Percentiles rank a stretch among this genome's conserved stretches.
These are phyloP conservation scores for Cotesia chilonis DNA, from an alignment of 1,140 invertebrate species.

Conservation along the genomic window DNA sequence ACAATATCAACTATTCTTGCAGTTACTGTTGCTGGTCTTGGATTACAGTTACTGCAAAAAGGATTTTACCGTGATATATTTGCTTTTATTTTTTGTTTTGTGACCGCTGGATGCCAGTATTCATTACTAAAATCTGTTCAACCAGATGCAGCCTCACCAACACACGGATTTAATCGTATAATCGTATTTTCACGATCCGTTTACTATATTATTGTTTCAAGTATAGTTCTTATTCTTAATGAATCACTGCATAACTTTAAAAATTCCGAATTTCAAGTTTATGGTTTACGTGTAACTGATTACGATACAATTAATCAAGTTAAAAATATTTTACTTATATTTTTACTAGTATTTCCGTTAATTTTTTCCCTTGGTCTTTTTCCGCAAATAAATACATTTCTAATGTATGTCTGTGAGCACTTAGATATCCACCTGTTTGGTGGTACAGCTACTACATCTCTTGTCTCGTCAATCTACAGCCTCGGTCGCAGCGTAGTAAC, in stretches of 20 bases:
- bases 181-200: constrained; percentile 93
- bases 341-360: constrained; percentile 90
- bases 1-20: constrained; percentile 85
- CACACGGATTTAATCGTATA: constrained; percentile 97
- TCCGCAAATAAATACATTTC: constrained; percentile 96
- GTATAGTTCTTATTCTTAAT: constrained; percentile 75
- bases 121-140: constrained; percentile 98
- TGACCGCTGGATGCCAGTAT: constrained; percentile 97
- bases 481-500: constrained; percentile 82
- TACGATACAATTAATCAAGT: constrained; percentile 73
- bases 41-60: constrained; percentile 82
- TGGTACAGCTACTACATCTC: constrained; percentile 92
- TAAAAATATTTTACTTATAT: constrained; percentile 78
- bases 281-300: constrained; percentile 79
- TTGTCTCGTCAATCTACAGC: constrained; percentile 86
- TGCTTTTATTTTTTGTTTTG: constrained; percentile 95
- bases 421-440: constrained; percentile 98
- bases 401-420: constrained; percentile 95
- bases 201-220: constrained; percentile 91
- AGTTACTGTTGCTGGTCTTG: constrained; percentile 85
- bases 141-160: constrained; percentile 97
- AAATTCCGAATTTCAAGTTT: constrained; percentile 71
- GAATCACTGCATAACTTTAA: constrained; percentile 62
- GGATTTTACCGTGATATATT: constrained; percentile 92
- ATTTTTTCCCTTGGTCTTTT: constrained; percentile 94